Conservation (phyloP, 2,888 invertebrate genomes). For the Leistus spinibarbis region DNA sequence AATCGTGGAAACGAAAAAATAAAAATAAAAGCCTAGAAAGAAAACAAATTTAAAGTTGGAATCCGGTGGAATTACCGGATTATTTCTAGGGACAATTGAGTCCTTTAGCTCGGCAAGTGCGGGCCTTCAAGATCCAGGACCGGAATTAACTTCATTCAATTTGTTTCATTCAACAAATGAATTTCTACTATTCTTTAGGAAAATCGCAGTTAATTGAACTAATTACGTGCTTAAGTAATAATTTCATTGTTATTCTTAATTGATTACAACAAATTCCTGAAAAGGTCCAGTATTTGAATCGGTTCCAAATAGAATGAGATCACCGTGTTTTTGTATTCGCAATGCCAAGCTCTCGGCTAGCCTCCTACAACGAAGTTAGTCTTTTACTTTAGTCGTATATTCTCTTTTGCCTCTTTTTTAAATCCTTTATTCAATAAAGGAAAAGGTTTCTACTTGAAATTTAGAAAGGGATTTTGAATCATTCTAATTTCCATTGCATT, state of each 20-base stretch:
- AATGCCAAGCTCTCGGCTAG: too few species aligned
- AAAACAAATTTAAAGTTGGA: conserved; percentile 29
- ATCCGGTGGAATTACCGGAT: conserved; percentile 20
- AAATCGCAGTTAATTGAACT: neutral
- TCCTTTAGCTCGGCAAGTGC: conserved; percentile 13
- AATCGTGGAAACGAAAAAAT: conserved; percentile 7
- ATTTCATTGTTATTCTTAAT: too few species aligned
- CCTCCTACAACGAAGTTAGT: too few species aligned
- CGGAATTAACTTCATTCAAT: conserved; percentile 9
- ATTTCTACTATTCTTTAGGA: neutral
- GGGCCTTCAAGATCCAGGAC: conserved; percentile 1
- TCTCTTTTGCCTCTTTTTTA: too few species aligned
- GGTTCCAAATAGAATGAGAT: too few species aligned
- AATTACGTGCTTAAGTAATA: too few species aligned
- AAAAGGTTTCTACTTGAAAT: neutral
- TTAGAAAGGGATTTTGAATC: neutral
- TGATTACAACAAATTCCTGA: too few species aligned
- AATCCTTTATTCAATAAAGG: too few species aligned
- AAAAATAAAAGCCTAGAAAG: conserved; percentile 5
- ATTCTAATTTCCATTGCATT: too few species aligned
- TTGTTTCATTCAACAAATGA: neutral
- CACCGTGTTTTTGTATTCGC: too few species aligned
- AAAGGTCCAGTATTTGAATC: too few species aligned
- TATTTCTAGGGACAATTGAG: conserved; percentile 29
- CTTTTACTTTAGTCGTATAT: too few species aligned